phyloP scores from a whole-genome alignment of 2,113 vertebrate genomes.

The Tonatia bakeri region DNA sequence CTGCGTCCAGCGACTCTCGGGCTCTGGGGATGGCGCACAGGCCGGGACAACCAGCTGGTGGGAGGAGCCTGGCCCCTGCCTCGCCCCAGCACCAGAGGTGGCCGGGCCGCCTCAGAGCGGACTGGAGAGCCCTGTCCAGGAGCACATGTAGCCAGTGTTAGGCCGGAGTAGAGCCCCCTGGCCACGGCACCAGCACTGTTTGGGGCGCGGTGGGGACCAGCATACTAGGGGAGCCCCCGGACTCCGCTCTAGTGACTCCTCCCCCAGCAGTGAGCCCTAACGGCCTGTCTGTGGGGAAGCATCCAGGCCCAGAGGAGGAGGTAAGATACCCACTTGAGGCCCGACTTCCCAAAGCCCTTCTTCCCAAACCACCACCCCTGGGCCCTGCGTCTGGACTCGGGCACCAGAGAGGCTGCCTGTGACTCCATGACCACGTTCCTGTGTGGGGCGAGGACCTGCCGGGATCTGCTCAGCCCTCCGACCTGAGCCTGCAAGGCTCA shows the following conservation, averaged over 20 bases:
- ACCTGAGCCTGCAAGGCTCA: background rate
- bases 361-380: background rate
- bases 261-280: background rate
- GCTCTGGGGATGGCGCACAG: background rate
- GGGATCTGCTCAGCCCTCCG: background rate
- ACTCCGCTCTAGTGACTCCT: background rate
- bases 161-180: background rate
- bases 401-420: background rate
- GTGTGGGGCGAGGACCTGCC: rapidly evolving
- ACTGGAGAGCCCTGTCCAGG: background rate
- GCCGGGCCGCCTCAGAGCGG: background rate
- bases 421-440: too few species aligned
- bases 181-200: background rate
- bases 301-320: background rate
- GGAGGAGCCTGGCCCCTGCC: background rate
- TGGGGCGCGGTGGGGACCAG: background rate
- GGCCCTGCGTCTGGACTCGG: background rate
- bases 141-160: background rate
- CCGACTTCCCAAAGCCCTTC: background rate
- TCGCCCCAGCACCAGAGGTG: background rate
- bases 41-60: background rate
- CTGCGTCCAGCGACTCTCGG: background rate
- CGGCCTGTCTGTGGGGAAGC: background rate
- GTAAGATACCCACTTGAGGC: background rate
- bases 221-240: background rate